These are phyloP conservation scores for Eulimnadia texana DNA, from an alignment of 1,140 invertebrate genomes.

Conservation along the genomic window DNA sequence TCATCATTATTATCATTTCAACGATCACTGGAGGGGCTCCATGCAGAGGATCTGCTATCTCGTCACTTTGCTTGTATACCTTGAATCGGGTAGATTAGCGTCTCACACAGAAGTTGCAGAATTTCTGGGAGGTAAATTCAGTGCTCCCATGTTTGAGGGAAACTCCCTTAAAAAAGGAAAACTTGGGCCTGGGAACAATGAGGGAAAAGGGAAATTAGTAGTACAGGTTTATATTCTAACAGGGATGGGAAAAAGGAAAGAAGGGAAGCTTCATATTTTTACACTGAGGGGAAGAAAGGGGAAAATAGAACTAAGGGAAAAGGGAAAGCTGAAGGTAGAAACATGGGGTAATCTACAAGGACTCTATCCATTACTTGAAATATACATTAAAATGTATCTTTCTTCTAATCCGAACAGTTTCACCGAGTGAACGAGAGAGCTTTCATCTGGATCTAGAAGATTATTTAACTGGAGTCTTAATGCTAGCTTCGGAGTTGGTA, in stretches of 20 bases:
- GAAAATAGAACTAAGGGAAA: too few relatives aligned
- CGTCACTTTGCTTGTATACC: conserved; percentile 57
- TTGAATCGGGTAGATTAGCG: conserved; percentile 58
- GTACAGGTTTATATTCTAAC: too few relatives aligned
- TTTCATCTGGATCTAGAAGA: conserved; percentile 85
- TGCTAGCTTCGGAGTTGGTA: conserved; percentile 68
- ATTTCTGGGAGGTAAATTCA: conserved; percentile 63
- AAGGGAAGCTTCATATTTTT: too few relatives aligned
- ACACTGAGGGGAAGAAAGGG: too few relatives aligned
- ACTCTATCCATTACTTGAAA: conserved; percentile 16
- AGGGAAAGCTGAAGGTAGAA: too few relatives aligned
- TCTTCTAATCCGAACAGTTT: conserved; percentile 32
- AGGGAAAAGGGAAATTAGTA: too few relatives aligned
- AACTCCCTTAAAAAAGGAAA: too few relatives aligned
- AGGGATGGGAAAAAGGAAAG: too few relatives aligned
- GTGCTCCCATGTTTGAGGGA: too few relatives aligned
- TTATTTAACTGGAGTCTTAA: conserved; percentile 66
- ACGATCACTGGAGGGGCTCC: conserved; percentile 72
- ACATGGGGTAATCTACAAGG: too few relatives aligned
- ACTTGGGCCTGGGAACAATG: too few relatives aligned
- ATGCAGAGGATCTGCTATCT: conserved; percentile 64
- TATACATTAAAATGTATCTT: conserved; percentile 15
- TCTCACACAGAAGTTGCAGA: conserved; percentile 57
- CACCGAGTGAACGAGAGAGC: conserved; percentile 36
- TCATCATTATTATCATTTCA: conserved; percentile 62